Evolutionary conservation across 2,113 vertebrate genomes (phyloP).

Genomic region (Pseudorasbora parva): DNA sequence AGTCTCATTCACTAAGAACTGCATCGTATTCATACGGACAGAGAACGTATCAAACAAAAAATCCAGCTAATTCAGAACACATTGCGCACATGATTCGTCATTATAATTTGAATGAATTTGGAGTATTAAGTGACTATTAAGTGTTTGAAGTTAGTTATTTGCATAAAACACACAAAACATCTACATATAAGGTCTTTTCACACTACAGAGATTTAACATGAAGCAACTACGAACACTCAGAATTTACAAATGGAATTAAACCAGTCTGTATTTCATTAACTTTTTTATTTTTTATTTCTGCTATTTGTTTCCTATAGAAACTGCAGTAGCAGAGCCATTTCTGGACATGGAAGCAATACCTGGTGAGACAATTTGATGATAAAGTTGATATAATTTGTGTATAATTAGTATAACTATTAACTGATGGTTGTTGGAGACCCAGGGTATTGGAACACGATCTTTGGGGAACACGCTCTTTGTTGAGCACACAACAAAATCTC

Average conservation of each 20-base stretch:
- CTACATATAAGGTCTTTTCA: not conserved
- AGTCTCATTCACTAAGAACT: not conserved
- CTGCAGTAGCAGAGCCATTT: constrained; percentile 33
- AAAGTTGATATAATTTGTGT: too few species aligned
- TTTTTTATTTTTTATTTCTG: not conserved
- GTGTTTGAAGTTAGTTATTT: not conserved
- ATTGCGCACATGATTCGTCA: not conserved
- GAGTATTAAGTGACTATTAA: not conserved
- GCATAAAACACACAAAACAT: not conserved
- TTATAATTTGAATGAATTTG: not conserved
- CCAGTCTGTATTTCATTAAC: not conserved
- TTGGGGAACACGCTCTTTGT: too few species aligned
- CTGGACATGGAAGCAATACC: constrained; percentile 44
- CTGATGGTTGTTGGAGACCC: too few species aligned
- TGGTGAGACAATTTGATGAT: constrained; percentile 53
- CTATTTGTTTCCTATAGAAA: constrained; percentile 19
- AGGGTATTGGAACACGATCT: not conserved
- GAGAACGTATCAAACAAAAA: too few species aligned
- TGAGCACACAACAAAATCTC: constrained; percentile 1
- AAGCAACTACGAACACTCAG: constrained; percentile 58
- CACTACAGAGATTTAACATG: not conserved
- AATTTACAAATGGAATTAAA: not conserved
- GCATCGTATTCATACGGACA: not conserved
- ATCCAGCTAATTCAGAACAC: not conserved
- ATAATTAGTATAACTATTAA: too few species aligned